Evolutionary conservation across 2,113 vertebrate species (phyloP).

Genomic region (western clawed frog (Xenopus tropicalis)): DNA sequence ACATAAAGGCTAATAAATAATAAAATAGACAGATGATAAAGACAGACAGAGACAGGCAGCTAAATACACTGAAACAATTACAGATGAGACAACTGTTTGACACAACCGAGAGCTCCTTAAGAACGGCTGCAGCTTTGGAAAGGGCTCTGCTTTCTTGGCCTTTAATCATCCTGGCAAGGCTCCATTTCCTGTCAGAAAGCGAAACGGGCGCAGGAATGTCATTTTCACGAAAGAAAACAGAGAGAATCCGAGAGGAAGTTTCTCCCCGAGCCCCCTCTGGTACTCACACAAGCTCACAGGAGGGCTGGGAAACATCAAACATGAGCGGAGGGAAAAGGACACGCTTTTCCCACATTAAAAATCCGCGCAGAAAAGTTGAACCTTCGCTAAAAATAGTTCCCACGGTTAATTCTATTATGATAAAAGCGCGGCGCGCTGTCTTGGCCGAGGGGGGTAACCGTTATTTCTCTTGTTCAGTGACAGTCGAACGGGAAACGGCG

Average conservation of each 20-base stretch:
- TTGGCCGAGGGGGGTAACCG: constrained; percentile 70
- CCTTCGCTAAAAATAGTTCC: constrained; percentile 93
- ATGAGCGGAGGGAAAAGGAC: constrained; percentile 93
- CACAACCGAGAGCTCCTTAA: constrained; percentile 77
- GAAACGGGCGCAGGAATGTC: constrained; percentile 98
- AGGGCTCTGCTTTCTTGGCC: constrained; percentile 80
- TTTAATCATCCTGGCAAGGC: constrained; percentile 93
- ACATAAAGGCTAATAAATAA: too few relatives aligned
- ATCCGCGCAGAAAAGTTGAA: constrained; percentile 95
- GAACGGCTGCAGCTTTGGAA: constrained; percentile 77
- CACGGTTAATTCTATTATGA: constrained; percentile 83
- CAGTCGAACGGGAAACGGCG: constrained; percentile 55
- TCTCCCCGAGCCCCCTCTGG: constrained; percentile 85
- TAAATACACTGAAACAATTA: constrained; percentile 35
- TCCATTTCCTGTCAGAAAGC: constrained; percentile 98
- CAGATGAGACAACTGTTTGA: constrained; percentile 94
- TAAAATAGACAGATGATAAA: too few relatives aligned
- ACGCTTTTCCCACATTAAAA: constrained; percentile 99
- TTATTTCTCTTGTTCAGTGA: constrained; percentile 59
- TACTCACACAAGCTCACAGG: constrained; percentile 79
- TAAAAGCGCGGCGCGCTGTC: constrained; percentile 67
- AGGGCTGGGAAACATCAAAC: constrained; percentile 98
- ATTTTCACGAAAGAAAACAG: constrained; percentile 99
- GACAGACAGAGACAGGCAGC: too few relatives aligned
- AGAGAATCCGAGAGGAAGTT: constrained; percentile 96